These are phyloP conservation scores for Rhinatrema bivittatum DNA, from an alignment of 2,797 vertebrate species.

Conservation along the genomic window DNA sequence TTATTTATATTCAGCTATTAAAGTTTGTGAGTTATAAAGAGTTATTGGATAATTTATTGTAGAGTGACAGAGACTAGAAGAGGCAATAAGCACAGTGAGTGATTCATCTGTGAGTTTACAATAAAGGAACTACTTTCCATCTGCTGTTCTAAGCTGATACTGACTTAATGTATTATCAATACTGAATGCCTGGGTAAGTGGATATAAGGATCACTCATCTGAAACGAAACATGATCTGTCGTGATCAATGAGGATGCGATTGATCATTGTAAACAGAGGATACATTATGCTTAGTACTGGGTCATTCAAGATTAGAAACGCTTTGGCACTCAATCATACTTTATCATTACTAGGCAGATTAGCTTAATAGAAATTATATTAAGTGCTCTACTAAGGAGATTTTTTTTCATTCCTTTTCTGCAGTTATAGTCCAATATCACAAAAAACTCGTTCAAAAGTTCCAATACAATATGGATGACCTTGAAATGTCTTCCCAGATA, in stretches of 20 bases:
- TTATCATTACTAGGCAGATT: conserved; percentile 21
- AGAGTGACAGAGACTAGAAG: conserved; percentile 27
- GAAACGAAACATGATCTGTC: conserved; percentile 32
- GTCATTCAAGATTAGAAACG: conserved; percentile 8
- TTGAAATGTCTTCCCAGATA: conserved; percentile 8
- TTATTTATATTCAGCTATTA: conserved; percentile 36
- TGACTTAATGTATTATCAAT: conserved; percentile 39
- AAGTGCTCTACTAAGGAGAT: conserved; percentile 4
- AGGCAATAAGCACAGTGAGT: conserved; percentile 41
- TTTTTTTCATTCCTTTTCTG: conserved; percentile 1
- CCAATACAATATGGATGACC: conserved; percentile 8
- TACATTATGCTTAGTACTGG: conserved; percentile 17
- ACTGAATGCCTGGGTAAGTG: conserved; percentile 22
- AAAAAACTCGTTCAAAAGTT: conserved; percentile 9
- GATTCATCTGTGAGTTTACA: conserved; percentile 38
- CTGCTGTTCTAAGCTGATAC: conserved; percentile 23
- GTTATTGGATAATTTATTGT: conserved; percentile 42
- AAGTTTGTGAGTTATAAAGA: conserved; percentile 28
- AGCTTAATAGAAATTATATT: conserved; percentile 29
- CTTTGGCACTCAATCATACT: conserved; percentile 7
- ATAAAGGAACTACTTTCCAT: conserved; percentile 29
- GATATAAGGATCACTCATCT: conserved; percentile 35
- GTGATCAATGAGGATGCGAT: conserved; percentile 33
- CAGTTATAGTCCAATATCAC: conserved; percentile 2
- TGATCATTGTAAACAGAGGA: conserved; percentile 37